phyloP scores from a whole-genome alignment of 2,113 vertebrate species.

The Lophura nycthemera region DNA sequence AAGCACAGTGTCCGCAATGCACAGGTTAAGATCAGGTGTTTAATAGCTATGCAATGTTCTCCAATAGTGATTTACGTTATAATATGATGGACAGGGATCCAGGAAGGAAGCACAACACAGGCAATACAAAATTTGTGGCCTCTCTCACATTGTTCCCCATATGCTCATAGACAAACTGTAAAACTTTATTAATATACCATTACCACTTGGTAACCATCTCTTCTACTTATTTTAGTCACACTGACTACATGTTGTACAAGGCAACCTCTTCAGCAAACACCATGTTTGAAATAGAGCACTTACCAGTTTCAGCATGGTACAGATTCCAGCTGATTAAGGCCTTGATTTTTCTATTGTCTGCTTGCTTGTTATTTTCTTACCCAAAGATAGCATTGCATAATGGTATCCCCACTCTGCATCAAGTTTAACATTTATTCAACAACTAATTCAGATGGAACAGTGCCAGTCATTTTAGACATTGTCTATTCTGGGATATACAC shows the following conservation, averaged over 20 bases:
- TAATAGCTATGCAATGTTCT: background rate
- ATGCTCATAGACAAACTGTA: background rate
- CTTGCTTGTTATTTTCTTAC: background rate
- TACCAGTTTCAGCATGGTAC: background rate
- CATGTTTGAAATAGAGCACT: background rate
- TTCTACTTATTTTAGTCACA: background rate
- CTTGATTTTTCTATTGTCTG: background rate
- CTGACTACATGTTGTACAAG: background rate
- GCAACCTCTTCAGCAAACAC: background rate
- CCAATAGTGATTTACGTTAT: background rate
- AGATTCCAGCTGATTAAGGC: background rate
- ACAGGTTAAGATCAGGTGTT: background rate
- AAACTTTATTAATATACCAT: background rate
- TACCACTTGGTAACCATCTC: background rate
- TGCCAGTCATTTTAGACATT: background rate
- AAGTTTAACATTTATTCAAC: background rate
- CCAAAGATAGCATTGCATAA: background rate
- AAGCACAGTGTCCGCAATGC: background rate
- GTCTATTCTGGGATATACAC: background rate
- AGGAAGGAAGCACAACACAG: background rate
- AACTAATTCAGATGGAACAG: background rate
- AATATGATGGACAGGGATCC: background rate
- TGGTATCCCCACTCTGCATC: background rate
- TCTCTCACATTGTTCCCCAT: background rate
- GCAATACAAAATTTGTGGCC: background rate